Evolutionary conservation across 2,113 vertebrate genomes (phyloP).

Genomic region (Mungos mungo): DNA sequence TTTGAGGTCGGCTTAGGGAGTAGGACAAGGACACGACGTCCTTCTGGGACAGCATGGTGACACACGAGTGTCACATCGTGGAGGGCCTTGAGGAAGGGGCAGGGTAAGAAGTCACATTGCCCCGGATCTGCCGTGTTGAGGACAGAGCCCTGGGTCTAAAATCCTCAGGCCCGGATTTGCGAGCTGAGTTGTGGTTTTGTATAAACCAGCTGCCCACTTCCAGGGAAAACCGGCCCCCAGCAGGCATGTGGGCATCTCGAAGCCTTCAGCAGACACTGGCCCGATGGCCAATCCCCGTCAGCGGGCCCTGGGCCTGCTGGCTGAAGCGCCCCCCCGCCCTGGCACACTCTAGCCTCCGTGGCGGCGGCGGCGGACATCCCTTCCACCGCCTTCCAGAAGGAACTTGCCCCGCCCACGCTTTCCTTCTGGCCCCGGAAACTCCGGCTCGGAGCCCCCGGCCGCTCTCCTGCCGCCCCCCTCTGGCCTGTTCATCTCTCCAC

Average conservation of each 20-base stretch:
- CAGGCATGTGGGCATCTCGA: background rate
- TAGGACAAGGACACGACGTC: background rate
- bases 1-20: background rate
- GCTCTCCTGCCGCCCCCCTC: background rate
- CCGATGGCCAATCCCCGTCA: too few relatives aligned
- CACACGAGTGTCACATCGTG: background rate
- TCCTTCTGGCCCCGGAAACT: background rate
- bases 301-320: fast-evolving
- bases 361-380: fast-evolving
- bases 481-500: background rate
- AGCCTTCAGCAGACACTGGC: background rate
- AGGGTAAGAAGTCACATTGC: background rate
- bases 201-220: background rate
- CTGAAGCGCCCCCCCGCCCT: background rate
- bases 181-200: background rate
- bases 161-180: background rate
- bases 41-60: background rate
- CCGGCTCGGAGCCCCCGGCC: background rate
- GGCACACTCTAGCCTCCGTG: background rate
- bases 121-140: fast-evolving
- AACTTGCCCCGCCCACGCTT: background rate
- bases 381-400: background rate
- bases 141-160: background rate
- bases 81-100: background rate
- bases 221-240: background rate